These are phyloP conservation scores for Dinomys branickii DNA, from an alignment of 2,113 vertebrate genomes.

Conservation along the genomic window DNA sequence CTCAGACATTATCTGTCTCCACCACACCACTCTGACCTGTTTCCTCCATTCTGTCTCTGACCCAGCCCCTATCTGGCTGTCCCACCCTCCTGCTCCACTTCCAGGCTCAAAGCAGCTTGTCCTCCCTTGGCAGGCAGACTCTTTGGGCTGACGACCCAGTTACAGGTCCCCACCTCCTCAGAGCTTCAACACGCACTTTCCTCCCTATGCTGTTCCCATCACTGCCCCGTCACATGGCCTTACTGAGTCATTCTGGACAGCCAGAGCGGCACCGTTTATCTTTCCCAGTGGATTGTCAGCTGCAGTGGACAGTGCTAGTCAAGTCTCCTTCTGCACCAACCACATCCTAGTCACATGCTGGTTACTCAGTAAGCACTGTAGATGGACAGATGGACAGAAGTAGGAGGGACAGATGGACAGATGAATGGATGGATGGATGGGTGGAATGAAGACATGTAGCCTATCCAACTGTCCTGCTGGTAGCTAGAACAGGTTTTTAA, in stretches of 20 bases:
- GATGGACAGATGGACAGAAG: not conserved
- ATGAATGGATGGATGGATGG: not conserved
- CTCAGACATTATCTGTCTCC: not conserved
- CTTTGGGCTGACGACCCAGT: conserved; percentile 23
- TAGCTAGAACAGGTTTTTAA: not conserved
- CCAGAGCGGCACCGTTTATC: not conserved
- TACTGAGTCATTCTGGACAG: not conserved
- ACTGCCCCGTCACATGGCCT: not conserved
- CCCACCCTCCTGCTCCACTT: conserved; percentile 24
- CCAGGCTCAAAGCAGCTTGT: not conserved
- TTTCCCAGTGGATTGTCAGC: not conserved
- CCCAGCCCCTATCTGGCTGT: not conserved
- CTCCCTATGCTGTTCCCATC: not conserved
- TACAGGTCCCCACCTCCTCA: not conserved
- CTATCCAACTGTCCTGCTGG: not conserved
- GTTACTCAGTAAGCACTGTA: not conserved
- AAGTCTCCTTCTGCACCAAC: not conserved
- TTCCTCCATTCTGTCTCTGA: not conserved
- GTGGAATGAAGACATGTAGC: not conserved
- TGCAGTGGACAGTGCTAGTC: not conserved
- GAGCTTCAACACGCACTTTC: not conserved
- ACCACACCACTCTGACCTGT: not conserved
- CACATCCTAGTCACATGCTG: not conserved
- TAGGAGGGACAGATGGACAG: not conserved
- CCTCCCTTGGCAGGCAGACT: conserved; percentile 6